Conservation (phyloP, 1,140 invertebrate species). For the Orius insidiosus region DNA sequence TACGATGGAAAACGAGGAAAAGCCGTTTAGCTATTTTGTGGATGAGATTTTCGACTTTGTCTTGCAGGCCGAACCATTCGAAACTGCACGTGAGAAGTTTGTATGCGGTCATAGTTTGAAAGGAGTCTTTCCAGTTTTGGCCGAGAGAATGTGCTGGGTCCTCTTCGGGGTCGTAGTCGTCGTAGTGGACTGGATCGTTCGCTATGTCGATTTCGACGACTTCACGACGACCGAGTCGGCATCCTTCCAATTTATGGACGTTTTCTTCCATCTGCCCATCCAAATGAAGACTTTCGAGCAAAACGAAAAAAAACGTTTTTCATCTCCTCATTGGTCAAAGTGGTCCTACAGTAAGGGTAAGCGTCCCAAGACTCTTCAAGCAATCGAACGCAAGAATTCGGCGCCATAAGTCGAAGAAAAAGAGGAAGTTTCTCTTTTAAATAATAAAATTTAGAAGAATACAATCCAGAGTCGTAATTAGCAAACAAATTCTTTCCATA, state of each 20-base stretch:
- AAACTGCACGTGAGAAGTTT: neutral
- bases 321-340: conserved; percentile 89
- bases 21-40: neutral
- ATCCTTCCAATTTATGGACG: conserved; percentile 47
- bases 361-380: conserved; percentile 99
- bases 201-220: conserved; percentile 42
- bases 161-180: conserved; percentile 50
- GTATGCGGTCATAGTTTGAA: conserved; percentile 4
- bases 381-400: conserved; percentile 84
- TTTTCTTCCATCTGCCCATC: conserved; percentile 92
- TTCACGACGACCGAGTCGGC: conserved; percentile 30
- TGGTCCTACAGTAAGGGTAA: conserved; percentile 95
- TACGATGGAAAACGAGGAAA: neutral
- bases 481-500: conserved; percentile 63
- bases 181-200: conserved; percentile 24
- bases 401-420: conserved; percentile 76
- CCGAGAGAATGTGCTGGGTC: conserved; percentile 47
- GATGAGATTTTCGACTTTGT: conserved; percentile 1
- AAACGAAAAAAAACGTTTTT: conserved; percentile 87
- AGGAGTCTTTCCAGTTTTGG: conserved; percentile 54
- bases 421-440: conserved; percentile 87
- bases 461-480: conserved; percentile 67
- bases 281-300: conserved; percentile 94
- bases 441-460: conserved; percentile 96
- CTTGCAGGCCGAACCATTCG: conserved; percentile 4